Evolutionary conservation across 2,888 invertebrate genomes (phyloP).

Genomic region (Sesia apiformis): DNA sequence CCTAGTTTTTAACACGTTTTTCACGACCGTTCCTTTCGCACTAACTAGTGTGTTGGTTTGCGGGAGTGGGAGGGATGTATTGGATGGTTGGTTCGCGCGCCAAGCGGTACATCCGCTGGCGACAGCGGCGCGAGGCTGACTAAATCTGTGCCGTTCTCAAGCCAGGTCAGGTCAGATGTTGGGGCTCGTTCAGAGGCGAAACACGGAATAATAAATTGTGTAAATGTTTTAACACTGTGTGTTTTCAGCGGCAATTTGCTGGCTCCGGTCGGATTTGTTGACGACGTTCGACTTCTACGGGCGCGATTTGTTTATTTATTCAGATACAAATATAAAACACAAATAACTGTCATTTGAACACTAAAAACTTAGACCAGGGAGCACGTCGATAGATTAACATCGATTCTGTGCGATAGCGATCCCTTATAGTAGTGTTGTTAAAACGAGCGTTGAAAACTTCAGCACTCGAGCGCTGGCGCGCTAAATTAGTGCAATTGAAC

Average conservation of each 20-base stretch:
- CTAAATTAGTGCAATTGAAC: too few species aligned
- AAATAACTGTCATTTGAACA: too few species aligned
- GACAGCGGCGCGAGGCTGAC: conserved; percentile 46
- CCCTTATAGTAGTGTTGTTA: too few species aligned
- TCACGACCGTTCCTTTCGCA: conserved; percentile 28
- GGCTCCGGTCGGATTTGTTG: conserved; percentile 17
- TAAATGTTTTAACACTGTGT: conserved; percentile 29
- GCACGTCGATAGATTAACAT: too few species aligned
- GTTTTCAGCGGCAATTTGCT: conserved; percentile 26
- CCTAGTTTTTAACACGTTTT: conserved; percentile 20
- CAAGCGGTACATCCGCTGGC: conserved; percentile 53
- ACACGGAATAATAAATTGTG: conserved; percentile 26
- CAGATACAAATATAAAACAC: too few species aligned
- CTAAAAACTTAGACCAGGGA: too few species aligned
- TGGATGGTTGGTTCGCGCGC: conserved; percentile 20
- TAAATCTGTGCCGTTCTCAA: conserved; percentile 66
- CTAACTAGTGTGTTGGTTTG: conserved; percentile 32
- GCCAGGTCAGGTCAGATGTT: conserved; percentile 63
- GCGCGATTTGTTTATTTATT: conserved; percentile 1
- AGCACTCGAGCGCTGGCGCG: too few species aligned
- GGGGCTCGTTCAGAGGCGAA: conserved; percentile 16
- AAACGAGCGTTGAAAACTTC: too few species aligned
- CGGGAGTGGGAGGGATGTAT: conserved; percentile 32
- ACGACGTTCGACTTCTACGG: conserved; percentile 24
- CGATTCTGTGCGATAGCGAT: too few species aligned